These are phyloP conservation scores for Pogonocichla stellata DNA, from an alignment of 2,113 vertebrate genomes.

Conservation along the genomic window DNA sequence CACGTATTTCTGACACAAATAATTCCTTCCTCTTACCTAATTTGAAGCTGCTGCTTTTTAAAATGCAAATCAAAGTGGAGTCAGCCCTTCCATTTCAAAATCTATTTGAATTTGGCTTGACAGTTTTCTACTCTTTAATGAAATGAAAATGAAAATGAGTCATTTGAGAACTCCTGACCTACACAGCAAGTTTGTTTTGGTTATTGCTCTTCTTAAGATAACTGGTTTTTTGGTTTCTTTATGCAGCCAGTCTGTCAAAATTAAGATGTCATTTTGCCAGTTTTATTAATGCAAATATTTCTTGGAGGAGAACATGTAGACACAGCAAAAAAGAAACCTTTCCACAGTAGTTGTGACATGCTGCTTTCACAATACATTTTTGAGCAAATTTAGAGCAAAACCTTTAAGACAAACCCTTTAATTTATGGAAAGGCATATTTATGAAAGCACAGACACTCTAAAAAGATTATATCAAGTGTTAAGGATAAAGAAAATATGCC, in stretches of 20 bases:
- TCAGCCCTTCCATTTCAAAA: not conserved
- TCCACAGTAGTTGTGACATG: not conserved
- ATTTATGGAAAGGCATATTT: not conserved
- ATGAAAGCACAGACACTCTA: not conserved
- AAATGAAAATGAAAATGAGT: slow-evolving; percentile 18
- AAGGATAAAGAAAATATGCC: not conserved
- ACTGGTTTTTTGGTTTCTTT: not conserved
- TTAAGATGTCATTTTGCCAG: not conserved
- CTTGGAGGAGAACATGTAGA: slow-evolving; percentile 2
- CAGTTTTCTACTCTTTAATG: slow-evolving; percentile 10
- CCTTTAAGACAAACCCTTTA: not conserved
- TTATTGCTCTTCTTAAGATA: slow-evolving; percentile 11
- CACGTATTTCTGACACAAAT: not conserved
- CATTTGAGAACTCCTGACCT: slow-evolving; percentile 12
- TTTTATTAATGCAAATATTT: slow-evolving; percentile 1
- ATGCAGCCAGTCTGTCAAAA: not conserved
- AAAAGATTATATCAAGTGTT: not conserved
- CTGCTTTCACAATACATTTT: not conserved
- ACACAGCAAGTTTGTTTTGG: not conserved
- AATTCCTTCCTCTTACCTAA: not conserved
- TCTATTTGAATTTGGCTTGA: not conserved
- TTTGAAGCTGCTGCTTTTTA: not conserved
- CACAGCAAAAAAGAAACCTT: not conserved
- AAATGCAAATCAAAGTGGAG: slow-evolving; percentile 38
- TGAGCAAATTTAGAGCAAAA: not conserved